phyloP scores from a whole-genome alignment of 2,113 vertebrate genomes.

The Balaeniceps rex region DNA sequence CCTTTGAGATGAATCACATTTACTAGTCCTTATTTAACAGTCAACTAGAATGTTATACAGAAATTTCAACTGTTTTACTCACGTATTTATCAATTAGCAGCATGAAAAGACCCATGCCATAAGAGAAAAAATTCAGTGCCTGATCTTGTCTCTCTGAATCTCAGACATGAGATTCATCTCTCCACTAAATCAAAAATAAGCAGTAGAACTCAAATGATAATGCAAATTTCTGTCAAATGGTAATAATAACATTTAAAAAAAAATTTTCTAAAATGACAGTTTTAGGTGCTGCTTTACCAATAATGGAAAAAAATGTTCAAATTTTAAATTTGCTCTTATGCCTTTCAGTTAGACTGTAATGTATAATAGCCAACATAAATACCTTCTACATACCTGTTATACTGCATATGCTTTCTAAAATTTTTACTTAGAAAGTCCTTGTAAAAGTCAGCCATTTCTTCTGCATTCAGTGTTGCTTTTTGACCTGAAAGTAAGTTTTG shows the following conservation, averaged over 20 bases:
- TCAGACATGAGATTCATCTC: background rate
- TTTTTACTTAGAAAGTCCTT: conserved; percentile 90
- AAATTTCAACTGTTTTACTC: background rate
- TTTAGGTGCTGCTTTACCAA: background rate
- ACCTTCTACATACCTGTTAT: conserved; percentile 85
- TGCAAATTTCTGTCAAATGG: background rate
- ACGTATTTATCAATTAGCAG: background rate
- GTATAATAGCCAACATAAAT: background rate
- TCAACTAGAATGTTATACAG: background rate
- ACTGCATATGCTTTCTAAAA: conserved; percentile 81
- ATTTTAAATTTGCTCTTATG: background rate
- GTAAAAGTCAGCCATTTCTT: conserved; percentile 95
- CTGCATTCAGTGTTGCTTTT: conserved; percentile 76
- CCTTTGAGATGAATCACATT: background rate
- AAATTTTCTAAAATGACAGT: background rate
- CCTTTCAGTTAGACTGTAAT: background rate
- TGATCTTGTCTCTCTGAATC: background rate
- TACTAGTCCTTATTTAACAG: background rate
- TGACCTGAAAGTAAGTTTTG: conserved; percentile 76
- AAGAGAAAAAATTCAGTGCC: background rate
- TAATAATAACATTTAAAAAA: background rate
- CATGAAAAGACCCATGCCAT: background rate
- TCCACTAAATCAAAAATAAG: background rate
- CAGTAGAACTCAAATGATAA: background rate
- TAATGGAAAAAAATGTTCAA: background rate